Percentiles rank a stretch among this genome's conserved stretches.
phyloP scores from a whole-genome alignment of 64 coral and sea anemone species.

The Astreopora myriophthalma region DNA sequence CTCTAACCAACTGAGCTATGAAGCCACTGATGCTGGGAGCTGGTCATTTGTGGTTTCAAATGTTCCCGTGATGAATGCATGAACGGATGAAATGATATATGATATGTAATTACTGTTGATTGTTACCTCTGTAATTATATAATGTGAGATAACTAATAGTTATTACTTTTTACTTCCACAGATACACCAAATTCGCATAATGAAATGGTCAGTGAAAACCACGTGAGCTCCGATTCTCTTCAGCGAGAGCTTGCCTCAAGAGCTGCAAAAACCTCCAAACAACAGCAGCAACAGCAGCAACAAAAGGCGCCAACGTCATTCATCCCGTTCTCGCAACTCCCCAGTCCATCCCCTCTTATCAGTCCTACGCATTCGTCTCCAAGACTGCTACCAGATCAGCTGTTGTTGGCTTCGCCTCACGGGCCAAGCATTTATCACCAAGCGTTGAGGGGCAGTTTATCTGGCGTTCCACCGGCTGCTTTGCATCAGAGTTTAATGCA shows the following conservation, averaged over 20 bases:
- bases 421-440: slow-evolving; percentile 86
- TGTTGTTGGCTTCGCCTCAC: slow-evolving; percentile 81
- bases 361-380: slow-evolving; percentile 80
- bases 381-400: slow-evolving; percentile 77
- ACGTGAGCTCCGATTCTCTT: neutral
- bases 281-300: neutral
- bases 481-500: slow-evolving; percentile 80
- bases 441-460: slow-evolving; percentile 72
- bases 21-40: too few relatives aligned
- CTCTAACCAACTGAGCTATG: too few relatives aligned
- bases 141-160: too few relatives aligned
- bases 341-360: slow-evolving; percentile 57
- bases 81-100: too few relatives aligned
- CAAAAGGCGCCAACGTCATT: slow-evolving; percentile 61
- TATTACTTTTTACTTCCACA: neutral
- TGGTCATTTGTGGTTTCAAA: too few relatives aligned
- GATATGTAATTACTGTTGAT: too few relatives aligned
- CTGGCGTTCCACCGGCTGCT: slow-evolving; percentile 45
- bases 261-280: slow-evolving; percentile 45
- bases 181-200: slow-evolving; percentile 42
- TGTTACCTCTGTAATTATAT: too few relatives aligned
- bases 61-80: too few relatives aligned
- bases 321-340: slow-evolving; percentile 61
- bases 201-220: neutral
- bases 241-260: slow-evolving; percentile 54